Percentiles rank a stretch among this genome's conserved stretches.
phyloP scores from a whole-genome alignment of 2,797 vertebrate species.

The Danio jaintianensis region DNA sequence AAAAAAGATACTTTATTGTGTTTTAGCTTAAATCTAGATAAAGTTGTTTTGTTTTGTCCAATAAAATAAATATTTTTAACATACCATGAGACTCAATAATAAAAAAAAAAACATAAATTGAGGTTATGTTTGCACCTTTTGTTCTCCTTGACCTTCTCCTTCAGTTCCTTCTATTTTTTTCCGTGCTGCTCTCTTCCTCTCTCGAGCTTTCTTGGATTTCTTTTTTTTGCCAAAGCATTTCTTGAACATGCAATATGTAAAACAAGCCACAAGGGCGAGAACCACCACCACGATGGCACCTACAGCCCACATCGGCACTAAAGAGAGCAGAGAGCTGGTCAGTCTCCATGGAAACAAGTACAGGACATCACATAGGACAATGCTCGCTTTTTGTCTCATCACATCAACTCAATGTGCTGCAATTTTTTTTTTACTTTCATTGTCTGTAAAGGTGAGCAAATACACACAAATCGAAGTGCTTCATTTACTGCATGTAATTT shows the following conservation, averaged over 20 bases:
- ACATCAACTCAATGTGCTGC: slow-evolving; percentile 1
- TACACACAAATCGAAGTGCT: background rate
- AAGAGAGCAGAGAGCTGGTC: slow-evolving; percentile 33
- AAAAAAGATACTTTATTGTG: background rate
- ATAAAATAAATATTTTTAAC: background rate
- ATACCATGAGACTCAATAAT: background rate
- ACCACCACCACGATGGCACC: slow-evolving; percentile 84
- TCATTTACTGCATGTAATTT: slow-evolving; percentile 15
- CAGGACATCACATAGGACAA: slow-evolving; percentile 25
- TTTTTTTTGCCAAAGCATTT: slow-evolving; percentile 86
- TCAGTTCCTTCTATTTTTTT: slow-evolving; percentile 76
- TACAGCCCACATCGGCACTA: slow-evolving; percentile 89
- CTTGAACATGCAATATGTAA: slow-evolving; percentile 85
- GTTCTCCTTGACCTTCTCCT: slow-evolving; percentile 81
- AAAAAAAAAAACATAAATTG: background rate
- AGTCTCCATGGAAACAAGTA: slow-evolving; percentile 32
- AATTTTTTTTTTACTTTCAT: background rate
- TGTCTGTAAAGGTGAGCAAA: background rate
- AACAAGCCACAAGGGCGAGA: slow-evolving; percentile 81
- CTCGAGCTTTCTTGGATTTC: slow-evolving; percentile 86
- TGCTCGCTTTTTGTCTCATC: background rate
- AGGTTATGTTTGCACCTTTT: slow-evolving; percentile 73
- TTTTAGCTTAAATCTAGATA: background rate
- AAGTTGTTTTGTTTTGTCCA: background rate
- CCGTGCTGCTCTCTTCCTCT: slow-evolving; percentile 78